Evolutionary conservation across 1,140 invertebrate genomes (phyloP).

Genomic region (Zaprionus inermis): DNA sequence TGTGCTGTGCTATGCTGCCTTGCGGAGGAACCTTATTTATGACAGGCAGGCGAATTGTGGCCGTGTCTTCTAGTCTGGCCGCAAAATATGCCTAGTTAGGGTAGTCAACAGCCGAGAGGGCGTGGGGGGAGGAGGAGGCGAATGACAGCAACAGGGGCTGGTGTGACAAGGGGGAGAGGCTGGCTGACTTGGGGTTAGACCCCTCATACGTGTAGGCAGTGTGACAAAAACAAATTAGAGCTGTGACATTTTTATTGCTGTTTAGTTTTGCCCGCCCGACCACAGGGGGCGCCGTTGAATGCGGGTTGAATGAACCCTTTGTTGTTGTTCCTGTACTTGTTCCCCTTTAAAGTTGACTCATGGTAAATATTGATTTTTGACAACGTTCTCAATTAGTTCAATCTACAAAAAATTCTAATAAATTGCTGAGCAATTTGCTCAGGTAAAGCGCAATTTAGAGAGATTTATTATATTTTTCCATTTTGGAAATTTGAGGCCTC

Average conservation of each 20-base stretch:
- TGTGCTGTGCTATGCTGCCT: neutral
- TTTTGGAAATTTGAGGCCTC: slow-evolving; percentile 47
- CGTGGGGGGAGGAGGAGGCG: neutral
- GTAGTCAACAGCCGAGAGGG: neutral
- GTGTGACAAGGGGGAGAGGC: no score
- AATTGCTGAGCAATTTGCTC: neutral
- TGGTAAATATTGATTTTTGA: slow-evolving; percentile 16
- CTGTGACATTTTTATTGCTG: slow-evolving; percentile 78
- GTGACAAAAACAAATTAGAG: slow-evolving; percentile 73
- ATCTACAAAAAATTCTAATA: neutral
- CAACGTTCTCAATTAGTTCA: neutral
- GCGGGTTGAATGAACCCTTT: slow-evolving; percentile 59
- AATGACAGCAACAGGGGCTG: no score
- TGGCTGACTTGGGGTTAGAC: no score
- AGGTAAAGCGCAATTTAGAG: slow-evolving; percentile 11
- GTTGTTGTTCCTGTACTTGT: neutral
- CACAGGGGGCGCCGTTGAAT: neutral
- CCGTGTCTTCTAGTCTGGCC: slow-evolving; percentile 9
- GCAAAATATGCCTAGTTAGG: slow-evolving; percentile 1
- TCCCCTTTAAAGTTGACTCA: slow-evolving; percentile 7
- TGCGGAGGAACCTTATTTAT: slow-evolving; percentile 38
- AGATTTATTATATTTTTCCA: neutral
- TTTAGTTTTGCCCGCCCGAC: slow-evolving; percentile 41
- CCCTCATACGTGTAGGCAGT: slow-evolving; percentile 3
- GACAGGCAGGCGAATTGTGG: slow-evolving; percentile 37